Conservation (phyloP, 2,113 vertebrate genomes). For the Galemys pyrenaicus region DNA sequence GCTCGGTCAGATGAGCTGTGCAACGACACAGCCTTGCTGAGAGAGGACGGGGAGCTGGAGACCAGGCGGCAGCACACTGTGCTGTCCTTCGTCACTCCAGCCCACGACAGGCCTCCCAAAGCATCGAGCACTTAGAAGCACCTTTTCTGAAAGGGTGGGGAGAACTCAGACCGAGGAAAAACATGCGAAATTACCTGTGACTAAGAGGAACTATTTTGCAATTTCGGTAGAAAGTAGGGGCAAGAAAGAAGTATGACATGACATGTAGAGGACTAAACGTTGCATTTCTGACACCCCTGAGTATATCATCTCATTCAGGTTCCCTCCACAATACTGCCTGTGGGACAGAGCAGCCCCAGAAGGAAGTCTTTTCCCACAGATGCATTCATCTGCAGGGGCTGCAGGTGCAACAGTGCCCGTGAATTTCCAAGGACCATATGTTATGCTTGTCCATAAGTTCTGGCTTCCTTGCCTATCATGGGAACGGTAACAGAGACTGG, state of each 20-base stretch:
- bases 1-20: background rate
- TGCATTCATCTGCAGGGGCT: rapidly evolving
- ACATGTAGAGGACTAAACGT: background rate
- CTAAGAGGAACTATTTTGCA: background rate
- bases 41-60: rapidly evolving
- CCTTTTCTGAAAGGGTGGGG: background rate
- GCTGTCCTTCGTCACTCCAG: rapidly evolving
- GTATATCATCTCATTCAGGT: background rate
- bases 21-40: background rate
- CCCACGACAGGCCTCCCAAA: no score
- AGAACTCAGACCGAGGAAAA: background rate
- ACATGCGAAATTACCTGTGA: background rate
- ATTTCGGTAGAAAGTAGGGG: background rate
- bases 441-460: rapidly evolving
- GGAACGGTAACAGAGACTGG: background rate
- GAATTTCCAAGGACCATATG: background rate
- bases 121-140: background rate
- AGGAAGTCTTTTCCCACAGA: background rate
- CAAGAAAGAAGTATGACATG: background rate
- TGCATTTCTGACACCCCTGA: background rate
- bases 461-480: no score
- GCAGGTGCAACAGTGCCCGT: rapidly evolving
- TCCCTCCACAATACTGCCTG: background rate
- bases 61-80: background rate
- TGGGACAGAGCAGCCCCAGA: rapidly evolving